Evolutionary conservation across 2,888 invertebrate genomes (phyloP).

Genomic region (Idaea straminata): DNA sequence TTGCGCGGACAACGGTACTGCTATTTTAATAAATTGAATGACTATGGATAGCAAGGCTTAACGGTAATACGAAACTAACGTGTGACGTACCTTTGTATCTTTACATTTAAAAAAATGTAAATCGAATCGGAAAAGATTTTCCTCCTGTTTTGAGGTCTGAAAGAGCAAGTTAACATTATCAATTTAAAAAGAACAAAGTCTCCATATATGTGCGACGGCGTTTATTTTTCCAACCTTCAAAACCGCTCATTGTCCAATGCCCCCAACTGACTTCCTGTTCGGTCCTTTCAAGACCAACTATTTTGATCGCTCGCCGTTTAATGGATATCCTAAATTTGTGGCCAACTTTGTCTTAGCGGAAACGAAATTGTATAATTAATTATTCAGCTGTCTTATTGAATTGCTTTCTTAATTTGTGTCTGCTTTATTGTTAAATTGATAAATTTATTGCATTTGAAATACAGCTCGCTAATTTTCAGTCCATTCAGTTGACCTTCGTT

Average conservation of each 20-base stretch:
- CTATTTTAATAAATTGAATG: constrained; percentile 75
- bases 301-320: constrained; percentile 39
- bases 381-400: not conserved
- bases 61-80: constrained; percentile 52
- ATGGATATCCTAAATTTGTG: constrained; percentile 34
- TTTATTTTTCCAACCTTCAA: constrained; percentile 55
- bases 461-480: constrained; percentile 3
- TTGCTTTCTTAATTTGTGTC: not conserved
- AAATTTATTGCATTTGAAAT: not conserved
- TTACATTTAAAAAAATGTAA: constrained; percentile 25
- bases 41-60: constrained; percentile 65
- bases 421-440: not conserved
- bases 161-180: constrained; percentile 8
- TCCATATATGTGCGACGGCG: constrained; percentile 5
- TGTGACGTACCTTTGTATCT: constrained; percentile 33
- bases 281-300: constrained; percentile 45
- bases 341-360: constrained; percentile 16
- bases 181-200: constrained; percentile 4
- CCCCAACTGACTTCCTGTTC: constrained; percentile 57
- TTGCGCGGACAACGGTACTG: constrained; percentile 72
- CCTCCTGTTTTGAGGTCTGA: not conserved
- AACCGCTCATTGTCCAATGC: constrained; percentile 55
- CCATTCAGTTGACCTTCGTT: constrained; percentile 2
- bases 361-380: not conserved
- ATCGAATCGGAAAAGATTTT: constrained; percentile 11